Base-by-base conservation (phyloP, 2,888 invertebrate genomes). In the Apeira syringaria region DNA sequence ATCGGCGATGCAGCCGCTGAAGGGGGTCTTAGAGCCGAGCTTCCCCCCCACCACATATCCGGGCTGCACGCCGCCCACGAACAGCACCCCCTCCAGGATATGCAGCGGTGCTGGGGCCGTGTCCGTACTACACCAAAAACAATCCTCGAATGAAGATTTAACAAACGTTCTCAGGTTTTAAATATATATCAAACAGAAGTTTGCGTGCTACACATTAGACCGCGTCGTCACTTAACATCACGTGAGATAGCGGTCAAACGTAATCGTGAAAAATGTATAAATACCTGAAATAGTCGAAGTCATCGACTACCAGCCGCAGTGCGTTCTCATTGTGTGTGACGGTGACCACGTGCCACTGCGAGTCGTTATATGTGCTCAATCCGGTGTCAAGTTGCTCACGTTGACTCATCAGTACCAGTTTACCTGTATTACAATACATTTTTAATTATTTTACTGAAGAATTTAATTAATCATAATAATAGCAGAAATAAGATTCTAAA, bases 341-440 rank as follows among this genome's bases (percentile, higher is more conserved):
- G 0, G 96, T 95, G 3, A 99, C 95, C 8, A 97, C 97, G 84
- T 99, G 99, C 97, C 99, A 99, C 64, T 95, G 93, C 10, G 95
- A 96, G 82, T 99, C 98, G 72, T 97, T 95, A 77, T 96, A 96
- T 7, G 80, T 89, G 43, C 74, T 81, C 31, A 91, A 75, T 1
- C 91, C 92, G 0, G 94, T 93, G 20, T 90, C 87, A 5, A 96
- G 68, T 48, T 92, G 91, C 40, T 92, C 92, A 7, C 93, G 92
- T 61, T 94, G 94, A 59, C 94, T 94, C 59, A 93, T 93, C 27
- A 95, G 89, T 3, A 93, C 91, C 26, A 96, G 61, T 47, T 77
- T 82, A 46, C 88, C 89, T 89, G 59, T 0, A 47, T 3, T 7
- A 24, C 24, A 4, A 9, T 9, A 6, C n/a, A n/a, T n/a, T n/a